These are phyloP conservation scores for Mohoua ochrocephala DNA, from an alignment of 2,113 vertebrate genomes.

Conservation along the genomic window DNA sequence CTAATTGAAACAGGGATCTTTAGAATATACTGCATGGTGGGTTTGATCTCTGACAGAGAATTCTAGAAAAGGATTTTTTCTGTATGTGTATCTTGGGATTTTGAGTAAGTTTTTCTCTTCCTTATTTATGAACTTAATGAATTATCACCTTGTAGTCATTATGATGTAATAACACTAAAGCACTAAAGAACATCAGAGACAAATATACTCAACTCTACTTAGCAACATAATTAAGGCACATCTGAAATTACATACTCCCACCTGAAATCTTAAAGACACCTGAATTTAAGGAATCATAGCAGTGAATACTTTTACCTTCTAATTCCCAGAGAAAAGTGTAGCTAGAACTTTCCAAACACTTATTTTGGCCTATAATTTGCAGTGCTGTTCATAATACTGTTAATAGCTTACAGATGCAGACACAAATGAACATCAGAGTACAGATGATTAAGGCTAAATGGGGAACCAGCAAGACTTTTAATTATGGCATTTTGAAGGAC, in stretches of 20 bases:
- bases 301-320: neutral
- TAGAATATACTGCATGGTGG: neutral
- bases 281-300: neutral
- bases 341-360: neutral
- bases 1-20: neutral
- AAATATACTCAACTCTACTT: neutral
- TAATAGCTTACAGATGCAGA: neutral
- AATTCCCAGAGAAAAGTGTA: neutral
- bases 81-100: neutral
- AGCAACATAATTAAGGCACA: neutral
- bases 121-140: neutral
- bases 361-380: neutral
- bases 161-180: neutral
- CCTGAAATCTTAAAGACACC: neutral
- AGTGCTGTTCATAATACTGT: neutral
- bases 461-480: neutral
- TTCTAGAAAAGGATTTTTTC: neutral
- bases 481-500: neutral
- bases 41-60: neutral
- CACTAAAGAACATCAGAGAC: neutral
- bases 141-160: neutral
- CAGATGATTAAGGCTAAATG: neutral
- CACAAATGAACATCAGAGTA: neutral
- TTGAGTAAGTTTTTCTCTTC: neutral
- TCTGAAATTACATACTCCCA: neutral